A percentile compares a stretch with the other conserved stretches of the same genome.
Evolutionary conservation across 2,797 vertebrate genomes (phyloP).

Genomic region (Parauchenoglanis ngamensis): DNA sequence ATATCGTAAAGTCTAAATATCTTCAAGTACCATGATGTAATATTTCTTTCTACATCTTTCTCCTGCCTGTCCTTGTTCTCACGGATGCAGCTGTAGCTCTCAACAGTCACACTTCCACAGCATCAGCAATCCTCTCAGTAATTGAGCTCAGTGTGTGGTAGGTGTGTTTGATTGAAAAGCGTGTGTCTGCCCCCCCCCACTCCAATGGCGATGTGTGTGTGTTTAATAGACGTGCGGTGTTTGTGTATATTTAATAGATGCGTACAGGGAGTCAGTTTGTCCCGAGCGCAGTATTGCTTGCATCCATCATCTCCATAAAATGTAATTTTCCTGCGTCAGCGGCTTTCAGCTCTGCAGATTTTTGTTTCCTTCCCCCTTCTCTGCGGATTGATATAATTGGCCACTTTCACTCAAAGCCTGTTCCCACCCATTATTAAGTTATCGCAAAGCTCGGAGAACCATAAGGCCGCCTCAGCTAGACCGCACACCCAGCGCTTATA

Average conservation of each 20-base stretch:
- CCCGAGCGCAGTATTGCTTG: conserved; percentile 68
- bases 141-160: conserved; percentile 48
- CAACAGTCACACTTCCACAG: conserved; percentile 58
- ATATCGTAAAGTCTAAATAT: no score
- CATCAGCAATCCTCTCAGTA: conserved; percentile 52
- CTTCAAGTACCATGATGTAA: background rate
- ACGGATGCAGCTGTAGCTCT: conserved; percentile 48
- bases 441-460: conserved; percentile 41
- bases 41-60: background rate
- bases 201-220: conserved; percentile 8
- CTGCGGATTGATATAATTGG: conserved; percentile 65
- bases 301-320: conserved; percentile 82
- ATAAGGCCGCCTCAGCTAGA: conserved; percentile 28
- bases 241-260: conserved; percentile 39
- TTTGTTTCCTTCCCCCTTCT: background rate
- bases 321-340: conserved; percentile 81
- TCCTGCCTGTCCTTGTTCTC: background rate
- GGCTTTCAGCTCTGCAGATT: conserved; percentile 35
- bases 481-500: conserved; percentile 31
- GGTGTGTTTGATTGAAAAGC: conserved; percentile 45
- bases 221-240: conserved; percentile 22
- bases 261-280: conserved; percentile 43
- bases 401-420: conserved; percentile 56
- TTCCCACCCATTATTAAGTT: conserved; percentile 59
- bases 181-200: conserved; percentile 23